Percentiles rank a stretch among this genome's conserved stretches.
phyloP scores from a whole-genome alignment of 2,113 vertebrate genomes.

The Hippocampus mohnikei region DNA sequence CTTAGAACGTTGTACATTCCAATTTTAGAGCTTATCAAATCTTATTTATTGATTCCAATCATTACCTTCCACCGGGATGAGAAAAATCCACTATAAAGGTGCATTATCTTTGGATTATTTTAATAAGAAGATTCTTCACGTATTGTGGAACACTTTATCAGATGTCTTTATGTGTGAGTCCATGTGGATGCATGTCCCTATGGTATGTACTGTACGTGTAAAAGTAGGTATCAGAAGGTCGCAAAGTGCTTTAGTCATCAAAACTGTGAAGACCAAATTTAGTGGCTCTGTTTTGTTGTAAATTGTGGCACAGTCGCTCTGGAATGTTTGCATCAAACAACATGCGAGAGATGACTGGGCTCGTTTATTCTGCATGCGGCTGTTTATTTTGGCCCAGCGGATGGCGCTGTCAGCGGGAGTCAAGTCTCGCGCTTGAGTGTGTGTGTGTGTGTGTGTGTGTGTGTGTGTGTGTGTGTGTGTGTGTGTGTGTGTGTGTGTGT shows the following conservation, averaged over 20 bases:
- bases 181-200: constrained; percentile 57
- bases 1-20: constrained; percentile 70
- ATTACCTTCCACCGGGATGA: constrained; percentile 42
- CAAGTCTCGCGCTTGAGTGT: constrained; percentile 11
- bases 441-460: constrained; percentile 1
- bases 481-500: too few species aligned
- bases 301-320: constrained; percentile 9
- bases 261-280: constrained; percentile 77
- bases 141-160: constrained; percentile 64
- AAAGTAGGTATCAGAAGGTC: constrained; percentile 51
- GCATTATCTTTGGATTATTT: constrained; percentile 67
- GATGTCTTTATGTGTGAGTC: constrained; percentile 58
- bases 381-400: constrained; percentile 25
- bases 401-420: constrained; percentile 35
- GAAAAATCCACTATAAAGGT: constrained; percentile 57
- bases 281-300: constrained; percentile 40
- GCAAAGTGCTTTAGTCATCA: constrained; percentile 77
- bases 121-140: constrained; percentile 55
- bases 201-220: constrained; percentile 57
- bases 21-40: constrained; percentile 62
- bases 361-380: constrained; percentile 25
- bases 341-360: constrained; percentile 17
- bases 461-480: too few species aligned
- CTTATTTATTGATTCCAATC: constrained; percentile 62
- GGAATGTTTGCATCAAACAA: constrained; percentile 15